Evolutionary conservation across 2,113 vertebrate genomes (phyloP), one percentile per base, ranked within the genome.

Genomic region (Enhydra lutris): DNA sequence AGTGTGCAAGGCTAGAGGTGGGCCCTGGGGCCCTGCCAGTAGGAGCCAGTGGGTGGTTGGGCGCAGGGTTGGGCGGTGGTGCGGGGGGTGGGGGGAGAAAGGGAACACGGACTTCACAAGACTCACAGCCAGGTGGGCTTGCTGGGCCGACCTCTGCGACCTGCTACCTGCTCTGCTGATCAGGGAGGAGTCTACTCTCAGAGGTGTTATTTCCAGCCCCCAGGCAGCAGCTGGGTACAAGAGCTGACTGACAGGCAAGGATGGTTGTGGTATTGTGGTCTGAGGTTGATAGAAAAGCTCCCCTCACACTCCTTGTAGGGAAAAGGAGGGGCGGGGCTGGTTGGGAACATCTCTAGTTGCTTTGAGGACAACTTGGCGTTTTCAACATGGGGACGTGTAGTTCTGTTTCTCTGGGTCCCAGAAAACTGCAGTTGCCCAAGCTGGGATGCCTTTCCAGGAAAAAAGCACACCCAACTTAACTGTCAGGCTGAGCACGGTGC

Each of bases 101-200:
- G 26, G 10, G 42, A 78, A 1, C 0, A 3, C 0, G 1, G 7
- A 4, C 29, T 52, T 47, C 57, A 31, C 2, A 47, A 42, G 17
- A 50, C 45, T 29, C 63, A 6, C 4, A n/a, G 65, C 11, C n/a
- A 3, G 10, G 15, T 31, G 55, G 21, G 20, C 8, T 26, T 57
- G 12, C 11, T 21, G 36, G 61, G 69, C 84, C 15, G n/a, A 55
- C 8, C 61, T 47, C 47, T 26, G 36, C 3, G 31, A 42, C 12
- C 15, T 50, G 26, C 10, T 18, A 0, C 8, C 82, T 6, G 18
- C 47, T 29, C 89, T 52, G 86, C 1, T 39, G 45, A 10, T 0
- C 13, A 1, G 13, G 31, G 10, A 67, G 36, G 17, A 65, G 31
- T 26, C 4, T 3, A 34, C 20, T 8, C 31, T 29, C 36, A 15